Evolutionary conservation across 2,888 invertebrate species (phyloP), one percentile per base, ranked within the genome.

Genomic region (Biston betularia): DNA sequence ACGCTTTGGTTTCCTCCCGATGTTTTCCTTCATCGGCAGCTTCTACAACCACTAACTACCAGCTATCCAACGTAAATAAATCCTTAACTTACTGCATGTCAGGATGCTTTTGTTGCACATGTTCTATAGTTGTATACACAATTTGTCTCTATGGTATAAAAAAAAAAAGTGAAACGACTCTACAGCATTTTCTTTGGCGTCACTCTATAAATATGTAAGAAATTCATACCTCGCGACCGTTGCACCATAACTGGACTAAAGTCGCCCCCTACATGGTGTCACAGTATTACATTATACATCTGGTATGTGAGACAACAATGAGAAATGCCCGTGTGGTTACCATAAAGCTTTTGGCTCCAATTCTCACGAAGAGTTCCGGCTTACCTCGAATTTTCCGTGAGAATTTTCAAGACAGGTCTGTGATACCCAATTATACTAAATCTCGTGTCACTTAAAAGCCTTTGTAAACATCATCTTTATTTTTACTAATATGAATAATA

Each of bases 241-340:
- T 59, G 58, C 64, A 15, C 53, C 64, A 59, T 64, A 54, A 54
- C 53, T 53, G 58, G 34, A 64, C 34, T 40, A 48, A 40, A 53
- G 35, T 38, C 12, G 11, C 24, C 11, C 63, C 64, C 40, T 49
- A 64, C 44, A 52, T 33, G 55, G 63, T 11, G 34, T 15, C 42
- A n/a, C 6, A 46, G n/a, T 24, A 63, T 45, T 63, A 52, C 45
- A 58, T 48, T 46, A 44, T 34, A 14, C 34, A 33, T 49, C 44
- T 55, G 49, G 49, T 44, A 50, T 62, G 46, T 46, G 49, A 33
- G 14, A 49, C 55, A 40, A 63, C 63, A 56, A 60, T 53, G 44
- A 69, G 38, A 57, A 61, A 50, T 58, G 50, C 45, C 46, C 15
- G 56, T 38, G 50, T 0, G 15, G 14, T 63, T 48, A 52, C 66